Percentiles rank a stretch among this genome's conserved stretches.
These are phyloP conservation scores for Platysternon megacephalum DNA, from an alignment of 2,113 vertebrate species.

Conservation along the genomic window DNA sequence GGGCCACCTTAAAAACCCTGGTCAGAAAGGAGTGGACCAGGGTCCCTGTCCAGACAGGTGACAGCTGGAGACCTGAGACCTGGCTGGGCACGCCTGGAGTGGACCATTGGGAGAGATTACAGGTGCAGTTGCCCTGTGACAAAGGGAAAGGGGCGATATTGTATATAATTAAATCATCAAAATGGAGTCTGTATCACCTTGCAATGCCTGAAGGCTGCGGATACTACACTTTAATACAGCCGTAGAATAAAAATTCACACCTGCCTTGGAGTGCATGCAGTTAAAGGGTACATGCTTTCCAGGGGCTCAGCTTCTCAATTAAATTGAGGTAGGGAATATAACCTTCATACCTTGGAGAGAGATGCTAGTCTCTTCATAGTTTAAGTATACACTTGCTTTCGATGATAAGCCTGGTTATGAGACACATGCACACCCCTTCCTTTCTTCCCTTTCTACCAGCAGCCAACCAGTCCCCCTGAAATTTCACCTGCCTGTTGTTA, in stretches of 20 bases:
- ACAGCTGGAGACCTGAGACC: too few relatives aligned
- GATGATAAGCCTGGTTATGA: background rate
- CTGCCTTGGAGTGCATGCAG: background rate
- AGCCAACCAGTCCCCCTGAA: background rate
- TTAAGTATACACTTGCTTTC: background rate
- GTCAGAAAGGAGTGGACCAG: too few relatives aligned
- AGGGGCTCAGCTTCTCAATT: background rate
- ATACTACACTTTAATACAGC: background rate
- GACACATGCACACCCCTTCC: background rate
- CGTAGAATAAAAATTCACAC: fast-evolving
- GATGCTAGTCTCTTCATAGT: background rate
- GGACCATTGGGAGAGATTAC: too few relatives aligned
- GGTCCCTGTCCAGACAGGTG: too few relatives aligned
- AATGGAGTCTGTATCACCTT: background rate
- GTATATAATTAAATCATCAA: background rate
- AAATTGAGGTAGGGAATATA: background rate
- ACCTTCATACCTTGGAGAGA: background rate
- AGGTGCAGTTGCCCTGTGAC: too few relatives aligned
- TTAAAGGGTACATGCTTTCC: background rate
- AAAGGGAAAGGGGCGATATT: background rate
- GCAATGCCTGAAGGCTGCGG: background rate
- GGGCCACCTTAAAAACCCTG: too few relatives aligned
- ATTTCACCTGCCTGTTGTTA: background rate
- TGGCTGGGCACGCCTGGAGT: too few relatives aligned
- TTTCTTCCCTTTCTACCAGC: background rate